Evolutionary conservation across 2,888 invertebrate species (phyloP).

Genomic region (Harpalus rubripes): DNA sequence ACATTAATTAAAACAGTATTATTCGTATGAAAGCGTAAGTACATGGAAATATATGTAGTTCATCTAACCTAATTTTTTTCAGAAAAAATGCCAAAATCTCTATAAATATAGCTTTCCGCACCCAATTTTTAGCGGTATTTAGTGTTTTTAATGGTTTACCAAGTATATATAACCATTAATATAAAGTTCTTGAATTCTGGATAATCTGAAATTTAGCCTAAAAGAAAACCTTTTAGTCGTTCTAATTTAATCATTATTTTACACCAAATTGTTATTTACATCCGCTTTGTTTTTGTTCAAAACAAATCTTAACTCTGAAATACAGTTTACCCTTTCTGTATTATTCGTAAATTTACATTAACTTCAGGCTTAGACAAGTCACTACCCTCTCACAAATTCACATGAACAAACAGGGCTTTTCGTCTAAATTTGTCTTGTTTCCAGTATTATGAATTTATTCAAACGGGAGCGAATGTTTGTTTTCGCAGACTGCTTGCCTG

Average conservation of each 20-base stretch:
- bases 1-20: no score
- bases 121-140: no score
- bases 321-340: not conserved
- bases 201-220: no score
- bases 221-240: no score
- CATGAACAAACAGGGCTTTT: slow-evolving; percentile 22
- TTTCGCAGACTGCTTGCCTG: not conserved
- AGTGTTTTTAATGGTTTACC: no score
- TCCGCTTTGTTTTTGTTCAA: not conserved
- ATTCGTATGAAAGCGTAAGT: no score
- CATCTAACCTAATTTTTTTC: no score
- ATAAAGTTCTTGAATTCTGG: no score
- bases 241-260: not conserved
- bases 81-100: no score
- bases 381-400: not conserved
- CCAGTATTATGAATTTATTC: slow-evolving; percentile 49
- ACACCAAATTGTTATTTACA: not conserved
- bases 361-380: not conserved
- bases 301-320: not conserved
- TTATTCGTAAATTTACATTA: not conserved
- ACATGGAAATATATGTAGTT: no score
- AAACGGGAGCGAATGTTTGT: not conserved
- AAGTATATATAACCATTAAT: no score
- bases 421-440: slow-evolving; percentile 31
- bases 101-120: no score